Base-by-base conservation (phyloP, 2,113 vertebrate genomes). In the Pterophyllum scalare region DNA sequence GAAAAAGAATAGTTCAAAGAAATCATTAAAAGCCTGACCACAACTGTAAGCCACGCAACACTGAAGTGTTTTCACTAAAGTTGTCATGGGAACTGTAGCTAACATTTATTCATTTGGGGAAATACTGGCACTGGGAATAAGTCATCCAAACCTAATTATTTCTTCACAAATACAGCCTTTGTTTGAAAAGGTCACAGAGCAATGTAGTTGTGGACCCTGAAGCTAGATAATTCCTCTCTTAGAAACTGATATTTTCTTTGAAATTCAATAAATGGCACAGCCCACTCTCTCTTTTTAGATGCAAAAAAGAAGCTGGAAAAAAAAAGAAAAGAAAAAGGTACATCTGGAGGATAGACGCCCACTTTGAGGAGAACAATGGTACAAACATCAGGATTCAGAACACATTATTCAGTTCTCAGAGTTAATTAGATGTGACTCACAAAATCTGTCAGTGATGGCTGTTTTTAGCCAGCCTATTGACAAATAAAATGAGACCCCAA, bases 401-500 rank as follows among this genome's bases (percentile, higher is more conserved):
- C 35, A 2, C 26, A 43, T 82, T 58, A 54, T 57, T 76, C 35
- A 65, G 33, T 76, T 62, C 22, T 62, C 72, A 77, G 28, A 43
- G 35, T 31, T 79, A 81, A 78, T 64, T 20, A 77, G 49, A 28
- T 22, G 14, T 79, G 54, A 82, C 58, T 67, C 61, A 77, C 15
- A 54, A 52, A 62, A 33, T 72, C 35, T 3, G 15, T 28, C 6
- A 10, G 17, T 20, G n/a, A 10, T 22, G 14, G 17, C 4, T 62
- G 59, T 35, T 61, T 35, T 43, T 79, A 46, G 19, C 60, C 19
- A 57, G 22, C 35, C 17, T 26, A 57, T 33, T 74, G 59, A 26
- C 6, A n/a, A 58, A 81, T 31, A 40, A 64, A 72, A n/a, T 15
- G n/a, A 62, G 35, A 72, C 9, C 12, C 26, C 79, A 74, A 12